A percentile compares a stretch with the other conserved stretches of the same genome.
Evolutionary conservation across 2,113 vertebrate species (phyloP).

Genomic region (Columba janthina): DNA sequence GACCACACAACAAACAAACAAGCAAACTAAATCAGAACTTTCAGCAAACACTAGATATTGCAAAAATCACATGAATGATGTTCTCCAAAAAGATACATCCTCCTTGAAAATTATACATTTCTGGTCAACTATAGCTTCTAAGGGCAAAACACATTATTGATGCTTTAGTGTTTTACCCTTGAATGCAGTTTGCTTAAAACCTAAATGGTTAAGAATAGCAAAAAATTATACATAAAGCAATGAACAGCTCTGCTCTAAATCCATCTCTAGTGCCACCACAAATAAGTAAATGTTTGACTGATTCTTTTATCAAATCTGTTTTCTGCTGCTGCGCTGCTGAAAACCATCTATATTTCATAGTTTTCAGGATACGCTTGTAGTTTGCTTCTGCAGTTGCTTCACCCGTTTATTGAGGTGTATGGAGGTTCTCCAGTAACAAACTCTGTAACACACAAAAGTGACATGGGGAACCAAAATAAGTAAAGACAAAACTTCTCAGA

Average conservation of each 20-base stretch:
- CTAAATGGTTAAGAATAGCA: background rate
- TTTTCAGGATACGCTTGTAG: background rate
- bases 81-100: background rate
- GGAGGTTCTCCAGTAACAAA: background rate
- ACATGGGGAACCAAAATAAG: background rate
- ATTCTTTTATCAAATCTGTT: background rate
- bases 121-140: background rate
- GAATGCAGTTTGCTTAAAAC: background rate
- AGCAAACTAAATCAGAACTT: background rate
- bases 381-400: background rate
- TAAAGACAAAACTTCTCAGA: background rate
- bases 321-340: background rate
- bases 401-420: background rate
- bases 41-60: background rate
- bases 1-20: background rate
- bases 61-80: background rate
- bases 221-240: background rate
- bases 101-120: background rate
- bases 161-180: background rate
- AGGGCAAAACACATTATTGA: background rate
- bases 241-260: background rate
- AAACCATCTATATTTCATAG: background rate
- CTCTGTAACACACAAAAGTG: background rate
- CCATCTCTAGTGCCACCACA: background rate
- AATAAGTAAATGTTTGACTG: background rate